Evolutionary conservation across 1,140 invertebrate species (phyloP).

Genomic region (Caenorhabditis remanei): DNA sequence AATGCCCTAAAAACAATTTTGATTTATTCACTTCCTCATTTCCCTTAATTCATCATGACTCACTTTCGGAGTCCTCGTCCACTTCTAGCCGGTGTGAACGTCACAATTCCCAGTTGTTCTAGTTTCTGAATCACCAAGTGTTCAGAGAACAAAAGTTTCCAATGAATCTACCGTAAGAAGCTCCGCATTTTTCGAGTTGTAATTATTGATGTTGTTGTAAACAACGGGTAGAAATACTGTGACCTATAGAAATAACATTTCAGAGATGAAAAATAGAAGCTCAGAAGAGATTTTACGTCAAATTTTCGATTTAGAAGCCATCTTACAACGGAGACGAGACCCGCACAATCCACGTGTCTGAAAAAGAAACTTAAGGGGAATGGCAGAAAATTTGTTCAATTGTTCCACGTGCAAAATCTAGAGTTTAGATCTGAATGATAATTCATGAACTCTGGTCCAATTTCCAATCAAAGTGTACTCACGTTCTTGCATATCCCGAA

Average conservation of each 20-base stretch:
- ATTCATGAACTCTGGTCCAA: no score
- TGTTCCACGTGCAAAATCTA: no score
- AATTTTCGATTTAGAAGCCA: constrained; percentile 60
- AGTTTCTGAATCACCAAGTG: constrained; percentile 49
- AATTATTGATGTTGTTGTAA: constrained; percentile 65
- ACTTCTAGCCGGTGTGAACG: constrained; percentile 64
- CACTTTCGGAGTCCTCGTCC: constrained; percentile 54
- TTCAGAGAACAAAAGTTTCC: background rate
- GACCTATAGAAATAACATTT: background rate
- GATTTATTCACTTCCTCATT: background rate
- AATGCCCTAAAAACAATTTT: constrained; percentile 57
- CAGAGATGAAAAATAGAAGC: no score
- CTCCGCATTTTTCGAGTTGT: constrained; percentile 60
- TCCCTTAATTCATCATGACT: background rate
- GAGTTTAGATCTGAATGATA: no score
- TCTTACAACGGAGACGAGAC: constrained; percentile 61
- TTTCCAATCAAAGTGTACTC: background rate
- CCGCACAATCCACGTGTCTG: constrained; percentile 60
- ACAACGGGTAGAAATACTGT: constrained; percentile 65
- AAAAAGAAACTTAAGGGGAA: background rate
- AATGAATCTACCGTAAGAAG: constrained; percentile 44
- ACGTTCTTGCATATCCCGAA: constrained; percentile 58
- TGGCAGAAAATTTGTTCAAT: background rate
- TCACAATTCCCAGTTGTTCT: constrained; percentile 62
- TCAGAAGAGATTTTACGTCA: background rate